Evolutionary conservation across 1,140 invertebrate species (phyloP), one percentile per base, ranked within the genome.

Genomic region (Monomorium pharaonis): DNA sequence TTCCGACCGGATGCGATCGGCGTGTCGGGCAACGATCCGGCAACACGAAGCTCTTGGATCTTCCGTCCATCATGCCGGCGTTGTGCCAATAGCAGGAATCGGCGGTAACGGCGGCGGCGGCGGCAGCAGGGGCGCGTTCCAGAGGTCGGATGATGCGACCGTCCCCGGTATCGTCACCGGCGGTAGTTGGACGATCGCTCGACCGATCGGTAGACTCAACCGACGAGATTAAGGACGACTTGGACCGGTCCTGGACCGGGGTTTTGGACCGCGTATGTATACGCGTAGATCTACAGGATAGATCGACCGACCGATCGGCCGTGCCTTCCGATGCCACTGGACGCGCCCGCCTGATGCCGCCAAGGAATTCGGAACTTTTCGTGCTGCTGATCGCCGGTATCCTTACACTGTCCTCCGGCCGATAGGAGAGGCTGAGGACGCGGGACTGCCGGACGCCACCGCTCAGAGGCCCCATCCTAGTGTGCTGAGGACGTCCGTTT

Each of bases 11-110:
- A 24, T 92, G 88, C 62, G 77, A 90, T 56, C 87, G 91, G 58
- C 92, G 89, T 21, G 88, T 84, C 24, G 90, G 76, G 74, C 86
- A 89, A 84, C 91, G 91, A 88, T 93, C 93, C 77, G 93, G 92
- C 60, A 94, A 87, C 54, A 93, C 89, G 83, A 94, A 94, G 91
- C 93, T 94, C 89, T 94, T 94, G 37, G 92, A 93, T 81, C 93
- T 93, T 67, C 87, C 93, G 30, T 94, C 94, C 70, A 93, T 76
- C 86, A 92, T 91, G 86, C 90, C 90, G 27, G 85, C 83, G 65
- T 90, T 85, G 63, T 92, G 90, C 90, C 92, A 92, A 56, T 88
- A 90, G 77, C 92, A 87, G n/a, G 56, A 10, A 70, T 74, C 70
- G 14, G 81, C 70, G 14, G 84, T 72, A 87, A 67, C 63, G n/a